phyloP scores from a whole-genome alignment of 2,888 invertebrate species.

The Trachelus iudaicus region DNA sequence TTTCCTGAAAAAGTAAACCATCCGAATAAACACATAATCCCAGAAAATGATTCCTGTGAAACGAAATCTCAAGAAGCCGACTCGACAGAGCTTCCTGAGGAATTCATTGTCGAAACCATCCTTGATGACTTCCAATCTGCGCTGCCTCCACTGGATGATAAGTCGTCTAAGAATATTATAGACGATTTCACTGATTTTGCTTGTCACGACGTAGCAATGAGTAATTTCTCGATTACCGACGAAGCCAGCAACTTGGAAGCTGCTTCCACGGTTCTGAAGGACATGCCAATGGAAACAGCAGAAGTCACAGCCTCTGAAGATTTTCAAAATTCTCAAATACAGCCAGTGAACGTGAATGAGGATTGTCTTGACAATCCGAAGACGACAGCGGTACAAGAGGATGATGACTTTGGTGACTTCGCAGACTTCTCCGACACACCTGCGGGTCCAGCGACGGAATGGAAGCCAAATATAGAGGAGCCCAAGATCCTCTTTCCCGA shows the following conservation, averaged over 20 bases:
- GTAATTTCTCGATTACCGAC: background rate
- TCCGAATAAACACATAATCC: background rate
- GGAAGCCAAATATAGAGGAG: conserved; percentile 37
- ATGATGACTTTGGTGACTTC: conserved; percentile 66
- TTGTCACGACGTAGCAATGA: background rate
- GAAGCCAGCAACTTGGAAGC: conserved; percentile 9
- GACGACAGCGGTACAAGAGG: conserved; percentile 27
- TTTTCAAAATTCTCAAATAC: background rate
- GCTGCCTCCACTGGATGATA: background rate
- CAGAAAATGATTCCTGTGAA: background rate
- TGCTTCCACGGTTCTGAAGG: background rate
- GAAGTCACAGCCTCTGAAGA: background rate
- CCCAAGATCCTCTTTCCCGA: conserved; percentile 20
- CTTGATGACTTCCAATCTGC: conserved; percentile 12
- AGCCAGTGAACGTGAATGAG: conserved; percentile 6
- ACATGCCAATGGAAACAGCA: background rate
- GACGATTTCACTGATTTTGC: background rate
- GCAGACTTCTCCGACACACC: conserved; percentile 53
- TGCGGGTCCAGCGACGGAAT: conserved; percentile 24
- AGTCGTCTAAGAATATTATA: background rate
- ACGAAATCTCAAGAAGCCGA: background rate
- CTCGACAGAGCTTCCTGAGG: background rate
- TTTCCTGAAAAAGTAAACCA: background rate
- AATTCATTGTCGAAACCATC: conserved; percentile 3
- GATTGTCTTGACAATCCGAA: conserved; percentile 3